These are phyloP conservation scores for Ischnura elegans DNA, from an alignment of 2,888 invertebrate species.

Conservation along the genomic window DNA sequence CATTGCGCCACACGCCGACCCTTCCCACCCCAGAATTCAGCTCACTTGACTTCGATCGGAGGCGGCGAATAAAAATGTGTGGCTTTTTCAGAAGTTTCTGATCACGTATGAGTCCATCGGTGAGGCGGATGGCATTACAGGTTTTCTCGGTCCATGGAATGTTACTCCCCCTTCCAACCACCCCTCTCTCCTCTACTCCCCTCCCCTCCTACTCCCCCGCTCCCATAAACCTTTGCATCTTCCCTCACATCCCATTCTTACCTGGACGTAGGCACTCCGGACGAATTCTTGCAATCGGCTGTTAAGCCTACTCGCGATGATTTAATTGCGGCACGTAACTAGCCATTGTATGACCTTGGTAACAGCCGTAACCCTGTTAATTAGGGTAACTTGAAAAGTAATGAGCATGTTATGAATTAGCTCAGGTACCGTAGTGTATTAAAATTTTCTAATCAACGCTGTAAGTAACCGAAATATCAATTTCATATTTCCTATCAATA, in stretches of 20 bases:
- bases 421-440: too few relatives aligned
- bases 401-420: too few relatives aligned
- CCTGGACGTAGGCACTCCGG: not conserved
- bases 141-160: slow-evolving; percentile 44
- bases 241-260: not conserved
- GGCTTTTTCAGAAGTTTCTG: slow-evolving; percentile 50
- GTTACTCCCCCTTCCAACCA: not conserved
- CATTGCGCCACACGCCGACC: not conserved
- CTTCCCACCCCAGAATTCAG: not conserved
- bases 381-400: too few relatives aligned
- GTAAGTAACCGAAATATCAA: too few relatives aligned
- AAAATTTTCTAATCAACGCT: too few relatives aligned
- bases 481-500: too few relatives aligned
- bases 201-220: not conserved
- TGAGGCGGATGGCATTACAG: slow-evolving; percentile 46
- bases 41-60: not conserved
- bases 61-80: slow-evolving; percentile 29
- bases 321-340: too few relatives aligned
- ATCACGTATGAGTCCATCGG: slow-evolving; percentile 43
- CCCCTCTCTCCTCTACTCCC: not conserved
- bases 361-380: too few relatives aligned
- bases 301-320: too few relatives aligned
- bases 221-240: slow-evolving; percentile 18
- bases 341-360: too few relatives aligned
- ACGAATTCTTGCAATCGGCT: not conserved